Percentiles rank a stretch among this genome's conserved stretches.
Conservation (phyloP, 2,113 vertebrate species). For the Oryzias celebensis region DNA sequence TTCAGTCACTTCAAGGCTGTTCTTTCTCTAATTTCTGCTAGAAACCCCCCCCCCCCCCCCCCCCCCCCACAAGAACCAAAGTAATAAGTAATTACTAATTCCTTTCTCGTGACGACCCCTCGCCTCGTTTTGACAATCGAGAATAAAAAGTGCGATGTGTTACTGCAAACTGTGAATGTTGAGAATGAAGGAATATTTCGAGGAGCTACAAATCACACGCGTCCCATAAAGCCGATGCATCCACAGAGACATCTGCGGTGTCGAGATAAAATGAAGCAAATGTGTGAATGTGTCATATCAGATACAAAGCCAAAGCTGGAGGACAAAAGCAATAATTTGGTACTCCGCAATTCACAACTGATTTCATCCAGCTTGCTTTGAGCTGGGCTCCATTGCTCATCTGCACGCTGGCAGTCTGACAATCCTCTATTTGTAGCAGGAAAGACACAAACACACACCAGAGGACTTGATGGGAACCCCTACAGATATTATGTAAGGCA, state of each 20-base stretch:
- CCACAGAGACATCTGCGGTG: constrained; percentile 23
- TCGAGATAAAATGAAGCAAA: constrained; percentile 42
- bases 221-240: constrained; percentile 18
- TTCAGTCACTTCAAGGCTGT: too few relatives aligned
- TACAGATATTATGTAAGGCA: constrained; percentile 55
- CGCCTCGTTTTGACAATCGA: background rate
- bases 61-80: background rate
- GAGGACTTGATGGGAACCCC: constrained; percentile 43
- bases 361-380: constrained; percentile 44
- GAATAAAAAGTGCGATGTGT: background rate
- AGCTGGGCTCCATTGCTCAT: constrained; percentile 48
- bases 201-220: constrained; percentile 19
- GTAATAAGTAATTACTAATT: background rate
- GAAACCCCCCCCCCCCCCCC: too few relatives aligned
- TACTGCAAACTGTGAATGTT: constrained; percentile 3
- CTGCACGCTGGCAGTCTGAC: constrained; percentile 46
- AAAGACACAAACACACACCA: constrained; percentile 36
- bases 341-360: constrained; percentile 44
- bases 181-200: constrained; percentile 5
- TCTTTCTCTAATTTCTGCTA: background rate
- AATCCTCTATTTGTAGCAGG: constrained; percentile 47
- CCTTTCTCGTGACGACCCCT: background rate
- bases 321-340: constrained; percentile 8
- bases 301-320: constrained; percentile 28
- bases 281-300: constrained; percentile 45